A percentile compares a stretch with the other conserved stretches of the same genome.
Conservation (phyloP, 2,797 vertebrate genomes). For the Bryconaethiops microstoma region DNA sequence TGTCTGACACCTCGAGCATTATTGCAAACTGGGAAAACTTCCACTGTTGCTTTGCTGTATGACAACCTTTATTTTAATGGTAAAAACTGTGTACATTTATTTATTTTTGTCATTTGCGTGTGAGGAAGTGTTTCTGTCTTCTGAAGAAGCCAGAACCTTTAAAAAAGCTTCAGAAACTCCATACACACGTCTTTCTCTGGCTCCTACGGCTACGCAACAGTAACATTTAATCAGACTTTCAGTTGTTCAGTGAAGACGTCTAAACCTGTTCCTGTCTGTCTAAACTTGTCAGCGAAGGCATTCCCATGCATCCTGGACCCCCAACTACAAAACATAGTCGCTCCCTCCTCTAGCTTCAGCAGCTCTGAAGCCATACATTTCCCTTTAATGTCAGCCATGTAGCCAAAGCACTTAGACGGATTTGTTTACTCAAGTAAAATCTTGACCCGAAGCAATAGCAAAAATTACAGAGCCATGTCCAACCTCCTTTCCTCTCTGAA, state of each 20-base stretch:
- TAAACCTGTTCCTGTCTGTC: not conserved
- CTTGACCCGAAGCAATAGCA: not conserved
- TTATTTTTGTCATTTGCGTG: too few species aligned
- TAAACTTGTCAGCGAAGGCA: not conserved
- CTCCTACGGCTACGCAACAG: not conserved
- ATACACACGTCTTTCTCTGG: not conserved
- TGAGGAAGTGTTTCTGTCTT: too few species aligned
- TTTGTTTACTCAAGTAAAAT: slow-evolving; percentile 9
- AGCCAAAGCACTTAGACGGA: not conserved
- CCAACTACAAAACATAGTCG: not conserved
- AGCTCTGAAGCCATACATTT: not conserved
- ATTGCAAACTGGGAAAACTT: too few species aligned
- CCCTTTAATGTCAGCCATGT: slow-evolving; percentile 5
- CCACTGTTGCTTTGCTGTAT: too few species aligned
- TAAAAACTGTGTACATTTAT: too few species aligned
- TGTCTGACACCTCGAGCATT: too few species aligned
- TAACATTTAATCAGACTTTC: not conserved
- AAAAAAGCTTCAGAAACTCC: too few species aligned
- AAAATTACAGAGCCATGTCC: slow-evolving; percentile 13
- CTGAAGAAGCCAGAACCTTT: too few species aligned
- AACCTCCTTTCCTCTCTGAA: not conserved
- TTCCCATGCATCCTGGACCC: not conserved
- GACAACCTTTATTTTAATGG: too few species aligned
- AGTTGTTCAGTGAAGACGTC: not conserved
- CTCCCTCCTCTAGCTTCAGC: not conserved